Base-by-base conservation (phyloP, 2,797 vertebrate species). In the Percopsis omiscomaycus region DNA sequence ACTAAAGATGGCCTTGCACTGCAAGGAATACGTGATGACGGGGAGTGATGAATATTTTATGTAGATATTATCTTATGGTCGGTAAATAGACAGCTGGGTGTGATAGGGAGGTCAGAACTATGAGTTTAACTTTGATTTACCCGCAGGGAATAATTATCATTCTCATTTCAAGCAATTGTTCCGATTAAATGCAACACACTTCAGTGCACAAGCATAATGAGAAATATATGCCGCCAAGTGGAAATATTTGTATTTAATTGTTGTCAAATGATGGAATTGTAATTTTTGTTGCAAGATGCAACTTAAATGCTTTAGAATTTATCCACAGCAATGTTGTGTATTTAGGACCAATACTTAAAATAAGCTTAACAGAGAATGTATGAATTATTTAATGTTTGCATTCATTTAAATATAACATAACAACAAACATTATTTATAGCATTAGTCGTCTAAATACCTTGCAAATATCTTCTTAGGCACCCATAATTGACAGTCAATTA, bases 31-130 rank as follows among this genome's bases (percentile, higher is more conserved):
- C 78, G 58, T 77, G 65, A 81, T 85, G 73, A 81, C 71, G 59
- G 75, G 63, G 15, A 13, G 69, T 50, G 45, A 56, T 84, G 77
- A 80, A 86, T 84, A 77, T 86, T 82, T 69, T 16, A 81, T 73
- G 71, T n/a, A 45, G 42, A 73, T 57, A 47, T 48, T 71, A 66
- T 42, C 62, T 66, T 27, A 0, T 13, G 55, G 57, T 66, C 61
- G 63, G 64, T 78, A 58, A 86, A 78, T 13, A 75, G 50, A 78
- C 46, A 61, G 72, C 37, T 27, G 54, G 66, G 59, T 49, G 68
- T 60, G 8, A 61, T 0, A 15, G 11, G 10, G 63, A 75, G 69
- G 67, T 78, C 68, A 72, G 69, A 62, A 54, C 37, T 28, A 0
- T 1, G 5, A 16, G 66, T 15, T 27, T 27, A 59, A 65, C 66